These are phyloP conservation scores for Rhea americana DNA, from an alignment of 2,113 vertebrate species.

Conservation along the genomic window DNA sequence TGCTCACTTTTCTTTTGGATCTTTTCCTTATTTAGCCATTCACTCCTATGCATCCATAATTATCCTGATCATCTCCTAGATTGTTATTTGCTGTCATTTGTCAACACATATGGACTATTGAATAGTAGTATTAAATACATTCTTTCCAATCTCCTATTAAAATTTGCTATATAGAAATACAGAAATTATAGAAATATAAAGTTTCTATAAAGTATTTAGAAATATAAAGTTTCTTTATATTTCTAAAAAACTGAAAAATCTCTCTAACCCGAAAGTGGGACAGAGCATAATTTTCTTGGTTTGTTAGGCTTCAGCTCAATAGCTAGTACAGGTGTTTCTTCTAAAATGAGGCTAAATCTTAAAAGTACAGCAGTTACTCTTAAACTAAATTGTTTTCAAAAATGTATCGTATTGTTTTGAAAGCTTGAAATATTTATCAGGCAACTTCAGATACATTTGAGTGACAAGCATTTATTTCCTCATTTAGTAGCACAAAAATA, in stretches of 20 bases:
- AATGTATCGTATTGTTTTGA: background rate
- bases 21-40: background rate
- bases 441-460: background rate
- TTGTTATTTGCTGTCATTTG: background rate
- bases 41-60: background rate
- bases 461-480: background rate
- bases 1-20: background rate
- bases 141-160: background rate
- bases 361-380: background rate
- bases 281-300: background rate
- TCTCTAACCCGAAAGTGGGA: background rate
- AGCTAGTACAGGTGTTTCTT: background rate
- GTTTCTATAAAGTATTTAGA: background rate
- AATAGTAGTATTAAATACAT: background rate
- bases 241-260: background rate
- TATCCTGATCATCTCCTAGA: rapidly evolving
- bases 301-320: background rate
- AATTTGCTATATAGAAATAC: background rate
- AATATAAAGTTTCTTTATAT: background rate
- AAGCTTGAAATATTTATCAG: background rate
- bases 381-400: background rate
- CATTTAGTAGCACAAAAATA: background rate
- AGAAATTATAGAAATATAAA: no score
- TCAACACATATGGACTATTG: background rate
- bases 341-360: background rate